phyloP scores from a whole-genome alignment of 2,888 invertebrate species.

The Dicycla oo region DNA sequence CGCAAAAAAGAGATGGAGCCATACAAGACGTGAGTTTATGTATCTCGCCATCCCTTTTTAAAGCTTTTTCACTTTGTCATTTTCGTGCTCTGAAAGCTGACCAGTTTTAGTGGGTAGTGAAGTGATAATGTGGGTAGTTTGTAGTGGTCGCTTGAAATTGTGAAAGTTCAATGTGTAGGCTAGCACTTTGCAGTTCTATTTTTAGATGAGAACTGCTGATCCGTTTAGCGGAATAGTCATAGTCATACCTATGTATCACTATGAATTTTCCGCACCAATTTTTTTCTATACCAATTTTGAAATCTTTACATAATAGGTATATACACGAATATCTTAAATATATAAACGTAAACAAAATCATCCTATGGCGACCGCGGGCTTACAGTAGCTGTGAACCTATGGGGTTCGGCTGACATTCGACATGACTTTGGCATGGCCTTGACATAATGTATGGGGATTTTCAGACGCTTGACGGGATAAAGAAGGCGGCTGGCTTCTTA shows the following conservation, averaged over 20 bases:
- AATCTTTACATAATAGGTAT: too few relatives aligned
- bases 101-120: not conserved
- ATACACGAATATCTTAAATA: too few relatives aligned
- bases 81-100: not conserved
- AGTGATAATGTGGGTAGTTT: not conserved
- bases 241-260: not conserved
- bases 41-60: not conserved
- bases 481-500: not conserved
- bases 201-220: not conserved
- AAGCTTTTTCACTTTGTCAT: not conserved
- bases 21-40: too few relatives aligned
- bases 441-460: too few relatives aligned
- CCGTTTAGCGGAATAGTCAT: slow-evolving; percentile 9
- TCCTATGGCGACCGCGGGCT: too few relatives aligned
- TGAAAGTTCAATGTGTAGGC: slow-evolving; percentile 17
- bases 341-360: too few relatives aligned
- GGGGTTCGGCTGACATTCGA: too few relatives aligned
- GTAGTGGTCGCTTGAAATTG: not conserved
- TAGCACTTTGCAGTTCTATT: slow-evolving; percentile 14
- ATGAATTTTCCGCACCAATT: too few relatives aligned
- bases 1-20: not conserved
- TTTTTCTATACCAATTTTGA: too few relatives aligned
- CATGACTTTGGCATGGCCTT: too few relatives aligned
- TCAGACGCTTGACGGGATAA: too few relatives aligned
- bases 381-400: too few relatives aligned